Percentiles rank a stretch among this genome's conserved stretches.
Evolutionary conservation across 2,113 vertebrate species (phyloP).

Genomic region (Heterochromis multidens): DNA sequence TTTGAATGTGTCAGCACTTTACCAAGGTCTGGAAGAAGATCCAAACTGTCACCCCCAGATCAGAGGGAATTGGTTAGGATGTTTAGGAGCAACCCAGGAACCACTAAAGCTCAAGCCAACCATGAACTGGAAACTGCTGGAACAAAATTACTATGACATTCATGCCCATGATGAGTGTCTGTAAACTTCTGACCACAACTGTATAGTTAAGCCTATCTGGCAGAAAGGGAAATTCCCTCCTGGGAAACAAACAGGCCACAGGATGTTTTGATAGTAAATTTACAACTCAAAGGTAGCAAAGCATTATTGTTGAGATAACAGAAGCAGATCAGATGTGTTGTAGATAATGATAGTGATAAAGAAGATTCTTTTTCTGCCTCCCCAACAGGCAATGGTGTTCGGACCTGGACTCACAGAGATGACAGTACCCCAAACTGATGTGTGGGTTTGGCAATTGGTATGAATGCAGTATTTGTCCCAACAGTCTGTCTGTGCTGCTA

Average conservation of each 20-base stretch:
- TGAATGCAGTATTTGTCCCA: not conserved
- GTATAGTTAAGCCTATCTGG: not conserved
- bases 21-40: not conserved
- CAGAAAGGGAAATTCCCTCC: not conserved
- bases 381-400: conserved; percentile 75
- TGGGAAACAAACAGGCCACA: not conserved
- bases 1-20: not conserved
- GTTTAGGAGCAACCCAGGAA: not conserved
- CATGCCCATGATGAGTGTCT: not conserved
- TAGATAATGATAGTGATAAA: not conserved
- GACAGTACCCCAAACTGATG: conserved; percentile 70
- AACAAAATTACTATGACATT: not conserved
- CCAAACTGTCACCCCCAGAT: not conserved
- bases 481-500: not conserved
- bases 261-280: not conserved
- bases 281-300: not conserved
- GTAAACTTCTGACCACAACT: not conserved
- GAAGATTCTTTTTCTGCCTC: not conserved
- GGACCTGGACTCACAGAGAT: conserved; percentile 79
- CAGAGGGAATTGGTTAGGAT: not conserved
- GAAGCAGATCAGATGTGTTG: not conserved
- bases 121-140: not conserved
- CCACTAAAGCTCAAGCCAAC: no score
- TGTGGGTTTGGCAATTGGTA: conserved; percentile 96
- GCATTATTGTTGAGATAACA: not conserved